Evolutionary conservation across 2,888 invertebrate species (phyloP).

Genomic region (Polymixis flavicincta): DNA sequence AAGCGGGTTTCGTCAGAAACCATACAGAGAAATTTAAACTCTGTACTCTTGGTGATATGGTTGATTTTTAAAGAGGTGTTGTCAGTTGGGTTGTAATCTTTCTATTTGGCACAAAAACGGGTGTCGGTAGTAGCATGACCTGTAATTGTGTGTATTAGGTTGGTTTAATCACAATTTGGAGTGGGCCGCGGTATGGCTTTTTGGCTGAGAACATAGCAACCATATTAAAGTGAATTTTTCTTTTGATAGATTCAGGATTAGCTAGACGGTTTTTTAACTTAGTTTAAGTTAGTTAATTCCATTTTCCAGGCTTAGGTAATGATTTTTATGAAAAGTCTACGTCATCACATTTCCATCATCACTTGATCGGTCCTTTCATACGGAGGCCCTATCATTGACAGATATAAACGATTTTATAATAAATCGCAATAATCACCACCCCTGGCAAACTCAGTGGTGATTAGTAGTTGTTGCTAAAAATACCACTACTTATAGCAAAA

Average conservation of each 20-base stretch:
- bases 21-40: constrained; percentile 59
- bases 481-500: background rate
- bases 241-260: constrained; percentile 62
- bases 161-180: constrained; percentile 90
- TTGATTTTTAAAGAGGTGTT: constrained; percentile 65
- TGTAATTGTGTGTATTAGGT: constrained; percentile 91
- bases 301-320: background rate
- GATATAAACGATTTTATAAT: background rate
- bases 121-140: constrained; percentile 89
- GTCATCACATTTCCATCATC: background rate
- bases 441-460: background rate
- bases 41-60: constrained; percentile 13
- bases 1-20: constrained; percentile 74
- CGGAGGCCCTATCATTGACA: background rate
- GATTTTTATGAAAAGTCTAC: background rate
- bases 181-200: constrained; percentile 89
- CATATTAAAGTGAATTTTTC: constrained; percentile 81
- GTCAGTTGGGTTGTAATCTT: constrained; percentile 63
- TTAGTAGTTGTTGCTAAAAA: background rate
- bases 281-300: constrained; percentile 7
- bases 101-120: constrained; percentile 74
- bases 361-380: background rate
- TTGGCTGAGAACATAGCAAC: constrained; percentile 84
- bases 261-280: constrained; percentile 10
- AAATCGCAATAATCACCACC: background rate